phyloP scores from a whole-genome alignment of 2,797 vertebrate genomes.

The Streptopelia turtur region DNA sequence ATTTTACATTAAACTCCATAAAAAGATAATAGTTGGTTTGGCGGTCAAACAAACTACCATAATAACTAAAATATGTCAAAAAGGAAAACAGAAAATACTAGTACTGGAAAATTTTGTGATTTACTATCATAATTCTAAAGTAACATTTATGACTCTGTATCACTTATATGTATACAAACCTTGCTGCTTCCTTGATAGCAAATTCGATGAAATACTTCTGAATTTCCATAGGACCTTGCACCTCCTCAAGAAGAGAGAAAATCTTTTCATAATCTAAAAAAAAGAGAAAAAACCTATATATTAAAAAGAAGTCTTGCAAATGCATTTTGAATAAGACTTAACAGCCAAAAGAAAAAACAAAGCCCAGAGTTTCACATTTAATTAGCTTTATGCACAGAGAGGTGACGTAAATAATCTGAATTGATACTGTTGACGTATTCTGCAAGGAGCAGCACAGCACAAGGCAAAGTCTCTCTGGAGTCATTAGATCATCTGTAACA shows the following conservation, averaged over 20 bases:
- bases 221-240: constrained; percentile 89
- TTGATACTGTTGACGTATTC: neutral
- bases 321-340: neutral
- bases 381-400: neutral
- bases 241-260: constrained; percentile 90
- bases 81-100: neutral
- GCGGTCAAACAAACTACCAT: too few relatives aligned
- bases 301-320: neutral
- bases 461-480: neutral
- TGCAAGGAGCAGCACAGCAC: neutral
- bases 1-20: neutral
- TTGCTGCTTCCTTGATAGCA: constrained; percentile 94
- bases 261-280: constrained; percentile 89
- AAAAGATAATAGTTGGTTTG: neutral
- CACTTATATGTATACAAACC: constrained; percentile 77
- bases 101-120: neutral
- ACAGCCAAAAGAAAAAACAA: neutral
- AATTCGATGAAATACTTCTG: constrained; percentile 96
- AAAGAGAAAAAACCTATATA: neutral
- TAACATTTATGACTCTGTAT: neutral
- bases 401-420: neutral
- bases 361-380: neutral
- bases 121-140: neutral
- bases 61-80: neutral
- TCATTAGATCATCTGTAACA: neutral